Evolutionary conservation across 1,140 invertebrate genomes (phyloP), one percentile per base, ranked within the genome.

Genomic region (Aphaenogaster rudis): DNA sequence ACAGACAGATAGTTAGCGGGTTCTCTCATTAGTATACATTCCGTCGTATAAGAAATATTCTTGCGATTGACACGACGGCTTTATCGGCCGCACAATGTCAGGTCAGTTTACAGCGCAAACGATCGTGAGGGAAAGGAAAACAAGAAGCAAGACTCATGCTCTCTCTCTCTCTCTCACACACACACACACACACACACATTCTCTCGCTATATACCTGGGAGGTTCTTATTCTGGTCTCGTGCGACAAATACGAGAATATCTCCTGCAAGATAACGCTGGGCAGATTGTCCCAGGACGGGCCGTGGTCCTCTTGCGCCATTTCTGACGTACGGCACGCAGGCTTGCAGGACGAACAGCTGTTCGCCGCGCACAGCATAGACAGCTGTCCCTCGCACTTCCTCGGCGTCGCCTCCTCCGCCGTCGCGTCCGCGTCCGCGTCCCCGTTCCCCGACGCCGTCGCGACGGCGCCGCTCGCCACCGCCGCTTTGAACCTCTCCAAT

Each of bases 231-330:
- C 96, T 95, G 92, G 96, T 96, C 88, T 96, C 93, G 79, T 95
- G 94, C 1, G 96, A 94, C 82, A 97, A 94, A 93, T 97, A 96
- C 33, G 96, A 96, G 92, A 97, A 96, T 88, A 97, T 96, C 93
- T 97, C 96, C 57, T 97, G 95, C 88, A 97, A 95, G 88, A 97
- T 96, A 81, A 97, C 96, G 92, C 96, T 96, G 86, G 97, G 97
- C 88, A 97, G 93, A 90, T 95, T 95, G 86, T 95, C 95, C 96
- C 96, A 96, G 91, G 93, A 95, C 54, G 92, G 91, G 69, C 93
- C 92, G 42, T 87, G 87, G 64, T 93, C 90, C 74, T 92, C 88
- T 85, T 93, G 92, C 86, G 88, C 91, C 91, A 94, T 94, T 92
- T 92, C 91, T 87, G 84, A 71, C 63, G 64, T 79, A 64, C 85